Evolutionary conservation across 2,113 vertebrate species (phyloP).

Genomic region (Monarcha castaneiventris): DNA sequence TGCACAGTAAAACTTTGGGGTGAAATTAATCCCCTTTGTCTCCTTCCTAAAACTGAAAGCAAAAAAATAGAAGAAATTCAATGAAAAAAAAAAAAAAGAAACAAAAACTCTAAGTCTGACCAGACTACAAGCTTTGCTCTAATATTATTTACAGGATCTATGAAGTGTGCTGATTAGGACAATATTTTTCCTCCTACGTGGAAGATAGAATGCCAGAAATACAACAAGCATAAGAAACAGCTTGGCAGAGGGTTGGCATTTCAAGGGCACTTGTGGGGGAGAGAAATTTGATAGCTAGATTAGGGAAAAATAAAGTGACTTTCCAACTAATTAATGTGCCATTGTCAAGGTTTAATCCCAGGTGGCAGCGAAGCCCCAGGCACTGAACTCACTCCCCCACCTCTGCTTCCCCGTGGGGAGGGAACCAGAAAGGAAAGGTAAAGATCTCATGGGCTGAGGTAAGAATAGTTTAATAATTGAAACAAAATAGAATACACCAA

Average conservation of each 20-base stretch:
- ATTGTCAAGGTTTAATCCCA: neutral
- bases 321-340: neutral
- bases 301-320: neutral
- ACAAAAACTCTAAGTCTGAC: neutral
- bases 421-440: neutral
- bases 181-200: constrained; percentile 13
- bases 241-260: constrained; percentile 25
- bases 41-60: neutral
- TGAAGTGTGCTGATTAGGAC: neutral
- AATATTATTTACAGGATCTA: neutral
- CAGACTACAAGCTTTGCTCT: neutral
- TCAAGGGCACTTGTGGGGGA: neutral
- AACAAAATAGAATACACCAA: neutral
- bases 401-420: neutral
- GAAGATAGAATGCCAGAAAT: neutral
- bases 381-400: neutral
- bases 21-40: neutral
- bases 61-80: neutral
- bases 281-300: neutral
- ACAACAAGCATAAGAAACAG: neutral
- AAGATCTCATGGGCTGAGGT: neutral
- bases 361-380: rapidly evolving
- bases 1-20: neutral
- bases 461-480: neutral
- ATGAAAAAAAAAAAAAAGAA: rapidly evolving